A percentile compares a stretch with the other conserved stretches of the same genome.
These are phyloP conservation scores for Trichacis sp. DNA, from an alignment of 2,888 invertebrate species.

Conservation along the genomic window DNA sequence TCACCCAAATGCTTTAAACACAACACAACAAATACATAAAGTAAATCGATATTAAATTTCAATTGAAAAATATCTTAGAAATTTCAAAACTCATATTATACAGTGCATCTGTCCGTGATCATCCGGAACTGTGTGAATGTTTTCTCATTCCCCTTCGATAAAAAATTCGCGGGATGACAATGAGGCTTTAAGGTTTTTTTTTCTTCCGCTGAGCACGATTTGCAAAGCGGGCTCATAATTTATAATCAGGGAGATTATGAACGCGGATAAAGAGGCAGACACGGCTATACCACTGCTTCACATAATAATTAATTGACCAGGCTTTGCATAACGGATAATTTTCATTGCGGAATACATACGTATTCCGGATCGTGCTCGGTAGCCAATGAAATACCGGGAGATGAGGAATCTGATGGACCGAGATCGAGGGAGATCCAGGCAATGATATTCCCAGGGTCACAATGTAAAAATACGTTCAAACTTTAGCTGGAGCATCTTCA, in stretches of 20 bases:
- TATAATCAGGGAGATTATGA: slow-evolving; percentile 23
- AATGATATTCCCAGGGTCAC: not conserved
- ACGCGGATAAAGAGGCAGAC: slow-evolving; percentile 22
- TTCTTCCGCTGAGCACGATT: not conserved
- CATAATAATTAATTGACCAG: slow-evolving; percentile 62
- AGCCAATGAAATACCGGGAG: slow-evolving; percentile 18
- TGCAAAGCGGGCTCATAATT: slow-evolving; percentile 9
- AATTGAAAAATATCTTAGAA: too few species aligned
- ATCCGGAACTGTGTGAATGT: too few species aligned
- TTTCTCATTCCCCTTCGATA: not conserved
- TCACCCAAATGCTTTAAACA: too few species aligned
- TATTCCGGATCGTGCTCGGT: slow-evolving; percentile 14
- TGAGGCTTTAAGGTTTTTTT: not conserved
- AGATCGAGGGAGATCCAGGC: not conserved
- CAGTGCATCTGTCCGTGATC: too few species aligned
- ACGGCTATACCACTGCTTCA: slow-evolving; percentile 51
- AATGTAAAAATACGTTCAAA: too few species aligned
- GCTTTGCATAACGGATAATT: slow-evolving; percentile 61
- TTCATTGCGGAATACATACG: slow-evolving; percentile 46
- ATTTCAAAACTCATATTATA: too few species aligned
- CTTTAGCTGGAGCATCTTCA: too few species aligned
- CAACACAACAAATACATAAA: too few species aligned
- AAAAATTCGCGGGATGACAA: slow-evolving; percentile 13
- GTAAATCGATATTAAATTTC: too few species aligned
- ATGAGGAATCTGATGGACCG: slow-evolving; percentile 20